Percentiles rank a stretch among this genome's conserved stretches.
These are phyloP conservation scores for Orchesellides sinensis DNA, from an alignment of 2,888 invertebrate species.

Conservation along the genomic window DNA sequence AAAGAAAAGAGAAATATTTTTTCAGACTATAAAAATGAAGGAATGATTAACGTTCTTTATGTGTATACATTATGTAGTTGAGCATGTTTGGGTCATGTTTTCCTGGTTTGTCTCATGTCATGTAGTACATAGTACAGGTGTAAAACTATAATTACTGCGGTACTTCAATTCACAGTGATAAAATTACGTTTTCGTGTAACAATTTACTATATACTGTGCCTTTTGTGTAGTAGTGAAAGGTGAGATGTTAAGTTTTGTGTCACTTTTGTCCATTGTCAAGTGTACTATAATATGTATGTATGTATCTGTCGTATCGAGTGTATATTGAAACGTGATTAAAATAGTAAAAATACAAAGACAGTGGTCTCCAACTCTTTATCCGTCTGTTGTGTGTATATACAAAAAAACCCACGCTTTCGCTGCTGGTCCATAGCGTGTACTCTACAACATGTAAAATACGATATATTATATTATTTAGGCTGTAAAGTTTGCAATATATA, in stretches of 20 bases:
- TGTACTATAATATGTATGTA: not conserved
- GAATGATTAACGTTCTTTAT: not conserved
- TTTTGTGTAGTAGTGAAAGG: not conserved
- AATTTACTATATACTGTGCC: not conserved
- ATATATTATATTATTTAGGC: no score
- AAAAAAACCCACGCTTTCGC: not conserved
- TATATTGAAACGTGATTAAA: not conserved
- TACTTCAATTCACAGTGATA: not conserved
- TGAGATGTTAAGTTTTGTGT: not conserved
- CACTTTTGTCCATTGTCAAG: not conserved
- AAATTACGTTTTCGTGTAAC: not conserved
- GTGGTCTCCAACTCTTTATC: slow-evolving; percentile 51
- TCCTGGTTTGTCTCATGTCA: not conserved
- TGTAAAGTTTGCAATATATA: not conserved
- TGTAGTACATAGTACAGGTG: not conserved
- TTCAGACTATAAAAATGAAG: not conserved
- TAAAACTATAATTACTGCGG: no score
- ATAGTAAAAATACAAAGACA: not conserved
- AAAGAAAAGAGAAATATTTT: slow-evolving; percentile 33
- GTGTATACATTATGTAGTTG: not conserved
- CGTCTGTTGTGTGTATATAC: slow-evolving; percentile 40
- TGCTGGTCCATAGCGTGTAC: not conserved
- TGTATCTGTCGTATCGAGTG: slow-evolving; percentile 4
- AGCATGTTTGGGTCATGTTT: slow-evolving; percentile 10
- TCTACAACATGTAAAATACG: not conserved